Evolutionary conservation across 2,888 invertebrate genomes (phyloP), one percentile per base, ranked within the genome.

Genomic region (Hirtodrosophila trivittata): DNA sequence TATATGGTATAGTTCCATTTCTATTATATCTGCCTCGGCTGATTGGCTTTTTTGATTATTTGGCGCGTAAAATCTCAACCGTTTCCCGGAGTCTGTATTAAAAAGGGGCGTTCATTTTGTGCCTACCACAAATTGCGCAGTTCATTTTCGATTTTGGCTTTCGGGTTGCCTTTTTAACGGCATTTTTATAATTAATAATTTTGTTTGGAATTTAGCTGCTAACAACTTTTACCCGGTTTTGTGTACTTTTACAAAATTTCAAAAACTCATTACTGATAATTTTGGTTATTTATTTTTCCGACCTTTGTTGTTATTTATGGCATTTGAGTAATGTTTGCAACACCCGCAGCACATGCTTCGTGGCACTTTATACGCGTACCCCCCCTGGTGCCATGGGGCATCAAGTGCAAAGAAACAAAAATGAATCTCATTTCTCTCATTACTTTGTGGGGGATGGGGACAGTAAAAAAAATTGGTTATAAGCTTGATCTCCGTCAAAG

Each of bases 181-280:
- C 47, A 28, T 56, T 58, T 56, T 10, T 32, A 43, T 18, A 6
- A 21, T 28, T 28, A 28, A 43, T 37, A 41, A 35, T 33, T 41
- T 35, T 21, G 7, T 28, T 28, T 8, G 9, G 5, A 9, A 9
- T 28, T 25, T 25, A 2, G 7, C 28, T 28, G 18, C 9, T 10
- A 51, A 28, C 45, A 46, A 59, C 72, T 66, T 58, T 66, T 66
- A 56, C 57, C 49, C 62, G 16, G 50, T 43, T 52, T 64, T 39
- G 30, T 38, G 33, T 42, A 45, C 49, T 54, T 59, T 45, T 46
- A 16, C 18, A 16, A 64, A 82, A 66, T 70, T 57, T 58, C 45
- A 54, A 75, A 78, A 82, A 67, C 72, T 78, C 77, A 78, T 78
- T 78, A 82, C 66, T 52, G 71, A 38, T 77, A 41, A 71, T 73